These are phyloP conservation scores for Plusia festucae DNA, from an alignment of 2,888 invertebrate genomes.

Conservation along the genomic window DNA sequence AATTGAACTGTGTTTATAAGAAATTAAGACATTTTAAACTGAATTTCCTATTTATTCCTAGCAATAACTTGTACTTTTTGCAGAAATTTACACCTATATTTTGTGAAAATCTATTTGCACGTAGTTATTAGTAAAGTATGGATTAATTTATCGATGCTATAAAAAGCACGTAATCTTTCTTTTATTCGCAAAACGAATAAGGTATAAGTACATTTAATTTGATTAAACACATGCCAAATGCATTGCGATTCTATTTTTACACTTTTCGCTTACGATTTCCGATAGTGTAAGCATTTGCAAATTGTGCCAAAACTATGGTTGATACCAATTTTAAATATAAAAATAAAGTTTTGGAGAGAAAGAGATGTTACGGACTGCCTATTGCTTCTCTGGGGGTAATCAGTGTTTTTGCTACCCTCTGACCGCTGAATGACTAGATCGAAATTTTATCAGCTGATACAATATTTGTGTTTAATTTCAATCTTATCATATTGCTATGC, in stretches of 20 bases:
- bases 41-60: too few species aligned
- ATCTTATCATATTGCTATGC: background rate
- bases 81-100: too few species aligned
- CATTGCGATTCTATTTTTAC: slow-evolving; percentile 47
- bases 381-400: too few species aligned
- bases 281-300: slow-evolving; percentile 15
- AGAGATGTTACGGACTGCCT: background rate
- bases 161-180: background rate
- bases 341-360: background rate
- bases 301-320: slow-evolving; percentile 38
- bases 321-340: slow-evolving; percentile 13
- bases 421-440: background rate
- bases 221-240: slow-evolving; percentile 40
- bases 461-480: slow-evolving; percentile 15
- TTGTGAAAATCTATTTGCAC: too few species aligned
- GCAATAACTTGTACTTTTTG: too few species aligned
- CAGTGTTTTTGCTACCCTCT: slow-evolving; percentile 9
- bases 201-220: slow-evolving; percentile 12
- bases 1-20: too few species aligned
- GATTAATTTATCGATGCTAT: background rate
- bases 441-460: slow-evolving; percentile 20
- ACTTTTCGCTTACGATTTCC: slow-evolving; percentile 12
- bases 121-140: too few species aligned
- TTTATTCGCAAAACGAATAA: background rate
- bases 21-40: too few species aligned